phyloP scores from a whole-genome alignment of 2,888 invertebrate species.

The Lepidochrysops patricia region DNA sequence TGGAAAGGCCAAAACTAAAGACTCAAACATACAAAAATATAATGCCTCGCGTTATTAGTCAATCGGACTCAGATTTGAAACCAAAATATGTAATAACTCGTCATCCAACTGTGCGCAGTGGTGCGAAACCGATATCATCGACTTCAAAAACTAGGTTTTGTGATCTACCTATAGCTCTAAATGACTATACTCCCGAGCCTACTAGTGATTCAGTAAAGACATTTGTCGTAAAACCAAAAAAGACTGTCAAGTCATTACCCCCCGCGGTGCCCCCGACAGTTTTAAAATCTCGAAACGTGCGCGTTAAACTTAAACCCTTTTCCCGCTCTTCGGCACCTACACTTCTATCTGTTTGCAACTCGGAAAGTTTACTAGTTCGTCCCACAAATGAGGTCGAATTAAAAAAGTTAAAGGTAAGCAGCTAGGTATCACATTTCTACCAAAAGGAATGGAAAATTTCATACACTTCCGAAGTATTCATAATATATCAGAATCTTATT shows the following conservation, averaged over 20 bases:
- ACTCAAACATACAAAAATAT: slow-evolving; percentile 48
- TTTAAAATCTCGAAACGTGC: slow-evolving; percentile 25
- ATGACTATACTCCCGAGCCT: slow-evolving; percentile 43
- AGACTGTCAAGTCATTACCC: slow-evolving; percentile 52
- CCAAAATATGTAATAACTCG: slow-evolving; percentile 45
- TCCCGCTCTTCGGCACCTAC: slow-evolving; percentile 40
- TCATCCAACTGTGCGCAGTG: slow-evolving; percentile 44
- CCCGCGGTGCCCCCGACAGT: slow-evolving; percentile 39
- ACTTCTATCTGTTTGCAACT: slow-evolving; percentile 29
- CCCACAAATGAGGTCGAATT: slow-evolving; percentile 48
- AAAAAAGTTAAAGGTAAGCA: slow-evolving; percentile 53
- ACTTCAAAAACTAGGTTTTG: slow-evolving; percentile 41
- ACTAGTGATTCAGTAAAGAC: slow-evolving; percentile 31
- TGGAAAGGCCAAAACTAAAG: slow-evolving; percentile 23
- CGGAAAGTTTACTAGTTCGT: slow-evolving; percentile 39
- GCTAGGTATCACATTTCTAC: background rate
- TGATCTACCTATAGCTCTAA: slow-evolving; percentile 54
- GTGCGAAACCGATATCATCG: slow-evolving; percentile 54
- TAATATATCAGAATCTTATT: too few relatives aligned
- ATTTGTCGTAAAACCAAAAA: slow-evolving; percentile 49
- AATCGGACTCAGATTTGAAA: slow-evolving; percentile 34
- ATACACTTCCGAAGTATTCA: too few relatives aligned
- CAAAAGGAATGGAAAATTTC: too few relatives aligned
- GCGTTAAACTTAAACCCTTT: slow-evolving; percentile 29
- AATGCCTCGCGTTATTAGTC: slow-evolving; percentile 51